phyloP scores from a whole-genome alignment of 2,888 invertebrate genomes.

The Agonopterix alstromeriana region DNA sequence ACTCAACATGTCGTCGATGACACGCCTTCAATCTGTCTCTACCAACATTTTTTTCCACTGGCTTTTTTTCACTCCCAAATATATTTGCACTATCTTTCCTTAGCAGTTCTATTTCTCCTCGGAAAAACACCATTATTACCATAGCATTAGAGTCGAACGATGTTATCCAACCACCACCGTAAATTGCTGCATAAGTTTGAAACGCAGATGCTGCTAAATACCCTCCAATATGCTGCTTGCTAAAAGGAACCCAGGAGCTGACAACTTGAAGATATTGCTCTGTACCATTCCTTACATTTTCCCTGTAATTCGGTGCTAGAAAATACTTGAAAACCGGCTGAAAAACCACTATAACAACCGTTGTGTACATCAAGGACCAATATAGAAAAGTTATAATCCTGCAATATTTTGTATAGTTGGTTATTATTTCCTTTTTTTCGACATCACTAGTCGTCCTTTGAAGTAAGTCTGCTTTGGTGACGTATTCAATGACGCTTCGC shows the following conservation, averaged over 20 bases:
- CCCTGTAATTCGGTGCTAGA: conserved; percentile 36
- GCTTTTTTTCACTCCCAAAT: conserved; percentile 29
- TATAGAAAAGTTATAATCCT: conserved; percentile 53
- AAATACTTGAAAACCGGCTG: conserved; percentile 49
- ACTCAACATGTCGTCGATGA: conserved; percentile 43
- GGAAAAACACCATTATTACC: conserved; percentile 63
- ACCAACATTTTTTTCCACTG: conserved; percentile 19
- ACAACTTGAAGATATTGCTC: conserved; percentile 48
- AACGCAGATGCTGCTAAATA: conserved; percentile 40
- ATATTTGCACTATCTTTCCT: conserved; percentile 41
- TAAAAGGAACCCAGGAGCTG: conserved; percentile 62
- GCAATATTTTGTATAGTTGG: conserved; percentile 42
- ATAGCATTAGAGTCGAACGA: conserved; percentile 59
- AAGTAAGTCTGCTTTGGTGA: conserved; percentile 40
- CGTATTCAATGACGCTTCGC: conserved; percentile 49
- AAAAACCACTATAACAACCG: conserved; percentile 42
- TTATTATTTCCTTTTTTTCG: conserved; percentile 30
- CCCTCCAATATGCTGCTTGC: conserved; percentile 37
- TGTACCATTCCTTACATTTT: conserved; percentile 39
- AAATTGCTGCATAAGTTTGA: conserved; percentile 53
- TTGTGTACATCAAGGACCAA: conserved; percentile 55
- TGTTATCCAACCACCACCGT: conserved; percentile 62
- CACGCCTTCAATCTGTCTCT: conserved; percentile 37
- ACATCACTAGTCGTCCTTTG: conserved; percentile 28
- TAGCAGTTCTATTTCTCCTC: conserved; percentile 47